Evolutionary conservation across 30 jellyfish, hydroid and myxozoan genomes (phyloP).

Genomic region (Phacellophora camtschatica): DNA sequence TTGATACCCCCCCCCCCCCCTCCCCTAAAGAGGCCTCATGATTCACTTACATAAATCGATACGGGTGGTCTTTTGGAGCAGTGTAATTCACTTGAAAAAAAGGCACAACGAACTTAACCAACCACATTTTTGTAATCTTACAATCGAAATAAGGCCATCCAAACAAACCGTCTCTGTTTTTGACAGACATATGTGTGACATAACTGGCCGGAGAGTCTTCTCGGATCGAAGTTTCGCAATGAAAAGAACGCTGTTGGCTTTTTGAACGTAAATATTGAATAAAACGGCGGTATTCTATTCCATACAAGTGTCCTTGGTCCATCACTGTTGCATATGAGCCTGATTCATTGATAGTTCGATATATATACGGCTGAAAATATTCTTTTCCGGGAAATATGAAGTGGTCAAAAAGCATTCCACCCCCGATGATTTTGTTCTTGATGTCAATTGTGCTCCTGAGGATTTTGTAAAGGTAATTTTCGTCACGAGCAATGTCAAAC

Average conservation of each 20-base stretch:
- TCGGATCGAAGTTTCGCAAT: constrained; percentile 22
- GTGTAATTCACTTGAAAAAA: constrained; percentile 20
- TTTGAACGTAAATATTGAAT: not conserved
- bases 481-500: not conserved
- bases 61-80: not conserved
- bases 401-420: constrained; percentile 30
- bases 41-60: constrained; percentile 9
- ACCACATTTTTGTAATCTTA: constrained; percentile 25
- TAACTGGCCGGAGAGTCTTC: not conserved
- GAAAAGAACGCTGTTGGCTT: not conserved
- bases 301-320: constrained; percentile 4
- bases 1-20: no score
- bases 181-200: constrained; percentile 8
- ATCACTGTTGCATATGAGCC: not conserved
- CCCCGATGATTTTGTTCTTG: not conserved
- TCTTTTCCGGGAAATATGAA: constrained; percentile 1
- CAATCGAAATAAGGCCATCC: constrained; percentile 71
- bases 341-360: not conserved
- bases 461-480: not conserved
- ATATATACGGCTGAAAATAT: constrained; percentile 48
- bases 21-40: no score
- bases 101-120: constrained; percentile 38
- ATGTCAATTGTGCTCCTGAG: constrained; percentile 16
- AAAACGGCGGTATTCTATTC: not conserved
- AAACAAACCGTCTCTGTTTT: constrained; percentile 48